Percentiles rank a stretch among this genome's conserved stretches.
phyloP scores from a whole-genome alignment of 2,113 vertebrate genomes.

The Embiotoca jacksoni region DNA sequence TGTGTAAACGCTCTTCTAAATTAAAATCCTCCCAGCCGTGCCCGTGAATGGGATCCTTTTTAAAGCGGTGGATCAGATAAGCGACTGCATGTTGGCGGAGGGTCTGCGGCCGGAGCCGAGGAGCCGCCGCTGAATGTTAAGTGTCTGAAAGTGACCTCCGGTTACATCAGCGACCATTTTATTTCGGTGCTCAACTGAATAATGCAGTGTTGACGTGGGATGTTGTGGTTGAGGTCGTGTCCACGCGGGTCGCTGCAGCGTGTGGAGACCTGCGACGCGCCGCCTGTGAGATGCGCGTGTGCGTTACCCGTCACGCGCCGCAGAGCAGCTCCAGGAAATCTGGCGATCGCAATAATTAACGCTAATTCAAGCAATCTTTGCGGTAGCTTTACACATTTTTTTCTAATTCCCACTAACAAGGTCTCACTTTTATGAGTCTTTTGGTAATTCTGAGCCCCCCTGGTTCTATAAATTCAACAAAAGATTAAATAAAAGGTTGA shows the following conservation, averaged over 20 bases:
- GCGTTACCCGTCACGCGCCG: too few relatives aligned
- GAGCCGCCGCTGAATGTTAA: conserved; percentile 17
- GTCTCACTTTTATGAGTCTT: too few relatives aligned
- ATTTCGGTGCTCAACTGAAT: conserved; percentile 13
- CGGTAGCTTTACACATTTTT: too few relatives aligned
- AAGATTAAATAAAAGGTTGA: too few relatives aligned
- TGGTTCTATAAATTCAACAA: too few relatives aligned
- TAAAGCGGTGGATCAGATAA: conserved; percentile 16
- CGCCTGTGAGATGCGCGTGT: too few relatives aligned
- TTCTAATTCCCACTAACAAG: too few relatives aligned
- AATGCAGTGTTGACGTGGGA: background rate
- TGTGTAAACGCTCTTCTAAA: conserved; percentile 13
- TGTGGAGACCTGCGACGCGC: background rate
- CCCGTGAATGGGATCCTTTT: conserved; percentile 15
- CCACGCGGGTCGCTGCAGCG: conserved; percentile 20
- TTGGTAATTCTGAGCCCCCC: too few relatives aligned
- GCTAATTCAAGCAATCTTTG: too few relatives aligned
- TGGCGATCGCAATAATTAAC: too few relatives aligned
- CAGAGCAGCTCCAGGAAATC: too few relatives aligned
- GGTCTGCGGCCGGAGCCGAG: conserved; percentile 6
- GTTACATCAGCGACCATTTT: conserved; percentile 24
- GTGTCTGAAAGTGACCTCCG: conserved; percentile 11
- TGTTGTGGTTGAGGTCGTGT: too few relatives aligned
- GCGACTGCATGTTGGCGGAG: background rate
- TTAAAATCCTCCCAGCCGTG: conserved; percentile 15